Evolutionary conservation across 2,888 invertebrate species (phyloP), one percentile per base, ranked within the genome.

Genomic region (Tachina fera): DNA sequence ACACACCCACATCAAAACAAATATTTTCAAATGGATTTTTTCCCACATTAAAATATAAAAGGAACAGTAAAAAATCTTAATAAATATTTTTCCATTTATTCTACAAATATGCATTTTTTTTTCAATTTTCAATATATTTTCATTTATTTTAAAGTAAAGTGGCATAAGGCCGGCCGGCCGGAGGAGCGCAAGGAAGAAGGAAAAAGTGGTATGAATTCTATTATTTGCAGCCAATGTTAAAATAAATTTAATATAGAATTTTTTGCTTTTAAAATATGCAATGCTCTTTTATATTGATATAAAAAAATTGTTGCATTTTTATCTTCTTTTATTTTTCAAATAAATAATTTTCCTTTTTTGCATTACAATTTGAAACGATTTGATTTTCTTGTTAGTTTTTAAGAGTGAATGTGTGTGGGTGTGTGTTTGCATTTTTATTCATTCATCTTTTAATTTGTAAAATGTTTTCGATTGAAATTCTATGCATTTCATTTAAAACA

Each of bases 401-500:
- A 8, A 56, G 6, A 9, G 19, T 22, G 1, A 9, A 43, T 58
- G 56, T 60, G 45, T 43, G 39, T 67, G 56, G 41, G 51, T 60
- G 43, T 61, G 22, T 71, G 53, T 65, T 58, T 39, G 49, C 41
- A 43, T 72, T 72, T 67, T 60, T 68, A 19, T 71, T 83, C 77
- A 60, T 77, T 78, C 58, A 58, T 78, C 39, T 68, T 82, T 85
- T 78, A 82, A 85, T 82, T 85, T 85, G 78, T 78, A 75, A 82
- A 85, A 85, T 74, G 78, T 78, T 82, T 84, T 75, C 78, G 78
- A 85, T 85, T 85, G 85, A 82, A 85, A 75, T 85, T 85, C 74
- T 85, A 82, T 74, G 78, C 61, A 85, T 78, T 77, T 81, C 56
- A 77, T 77, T 81, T 72, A 45, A 76, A 79, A 76, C 51, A 65